Conservation (phyloP, 2,888 invertebrate genomes). For the Zonitis immaculata region DNA sequence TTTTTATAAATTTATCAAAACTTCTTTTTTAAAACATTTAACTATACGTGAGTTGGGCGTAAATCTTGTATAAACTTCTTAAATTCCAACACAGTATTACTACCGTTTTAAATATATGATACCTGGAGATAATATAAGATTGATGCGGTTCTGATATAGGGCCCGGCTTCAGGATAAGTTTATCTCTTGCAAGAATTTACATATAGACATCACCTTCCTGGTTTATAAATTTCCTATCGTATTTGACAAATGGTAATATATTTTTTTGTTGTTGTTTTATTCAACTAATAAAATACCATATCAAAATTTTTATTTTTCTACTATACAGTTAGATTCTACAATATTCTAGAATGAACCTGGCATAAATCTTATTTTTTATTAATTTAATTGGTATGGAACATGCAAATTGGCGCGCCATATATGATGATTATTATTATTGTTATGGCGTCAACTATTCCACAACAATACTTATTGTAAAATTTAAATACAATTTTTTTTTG, state of each 20-base stretch:
- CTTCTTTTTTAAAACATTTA: conserved; percentile 38
- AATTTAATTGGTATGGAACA: conserved; percentile 16
- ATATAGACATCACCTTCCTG: conserved; percentile 11
- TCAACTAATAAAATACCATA: no score
- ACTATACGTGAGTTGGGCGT: conserved; percentile 39
- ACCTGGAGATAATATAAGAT: conserved; percentile 36
- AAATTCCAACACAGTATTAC: conserved; percentile 17
- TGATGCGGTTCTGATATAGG: conserved; percentile 31
- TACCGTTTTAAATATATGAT: conserved; percentile 7
- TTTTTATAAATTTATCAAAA: conserved; percentile 45
- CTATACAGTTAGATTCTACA: no score
- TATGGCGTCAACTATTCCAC: conserved; percentile 2
- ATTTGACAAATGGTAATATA: no score
- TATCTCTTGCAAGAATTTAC: conserved; percentile 25
- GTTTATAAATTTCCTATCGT: background rate
- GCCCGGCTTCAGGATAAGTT: conserved; percentile 9
- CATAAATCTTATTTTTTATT: conserved; percentile 5
- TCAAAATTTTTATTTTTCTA: no score
- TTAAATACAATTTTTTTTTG: no score
- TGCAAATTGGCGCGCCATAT: conserved; percentile 13
- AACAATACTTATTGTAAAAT: no score
- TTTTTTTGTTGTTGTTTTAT: no score
- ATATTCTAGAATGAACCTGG: no score
- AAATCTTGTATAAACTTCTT: conserved; percentile 16
- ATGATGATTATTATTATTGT: conserved; percentile 10